A percentile compares a stretch with the other conserved stretches of the same genome.
Conservation (phyloP, 2,113 vertebrate species). For the Ginglymostoma cirratum region DNA sequence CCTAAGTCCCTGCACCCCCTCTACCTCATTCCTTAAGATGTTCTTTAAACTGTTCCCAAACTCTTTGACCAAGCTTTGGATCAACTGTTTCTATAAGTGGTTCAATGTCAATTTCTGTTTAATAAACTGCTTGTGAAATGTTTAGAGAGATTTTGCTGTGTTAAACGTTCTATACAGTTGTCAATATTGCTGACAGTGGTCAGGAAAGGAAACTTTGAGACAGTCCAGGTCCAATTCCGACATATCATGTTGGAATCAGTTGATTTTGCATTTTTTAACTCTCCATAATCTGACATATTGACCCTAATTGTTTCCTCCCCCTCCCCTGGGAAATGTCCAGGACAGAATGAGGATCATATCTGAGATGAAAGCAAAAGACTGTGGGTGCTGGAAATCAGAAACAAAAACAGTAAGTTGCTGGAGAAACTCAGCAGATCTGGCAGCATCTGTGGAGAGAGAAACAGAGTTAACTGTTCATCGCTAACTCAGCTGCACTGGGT, state of each 20-base stretch:
- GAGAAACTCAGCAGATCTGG: too few relatives aligned
- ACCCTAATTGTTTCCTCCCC: not conserved
- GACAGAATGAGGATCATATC: not conserved
- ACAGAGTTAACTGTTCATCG: too few relatives aligned
- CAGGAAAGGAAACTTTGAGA: not conserved
- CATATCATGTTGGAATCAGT: too few relatives aligned
- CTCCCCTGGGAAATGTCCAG: not conserved
- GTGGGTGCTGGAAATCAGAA: too few relatives aligned
- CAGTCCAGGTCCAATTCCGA: too few relatives aligned
- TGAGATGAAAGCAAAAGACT: not conserved
- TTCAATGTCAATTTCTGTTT: not conserved
- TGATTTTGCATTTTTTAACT: not conserved
- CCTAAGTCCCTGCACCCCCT: not conserved
- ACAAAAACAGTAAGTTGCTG: too few relatives aligned
- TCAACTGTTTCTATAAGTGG: not conserved
- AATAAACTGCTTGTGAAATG: not conserved
- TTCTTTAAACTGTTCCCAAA: not conserved
- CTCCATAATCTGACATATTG: not conserved
- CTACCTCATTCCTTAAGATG: not conserved
- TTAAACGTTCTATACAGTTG: not conserved
- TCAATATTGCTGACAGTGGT: not conserved
- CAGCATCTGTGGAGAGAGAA: too few relatives aligned
- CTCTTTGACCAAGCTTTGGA: not conserved
- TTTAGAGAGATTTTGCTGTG: not conserved
- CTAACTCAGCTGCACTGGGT: not conserved